Base-by-base conservation (phyloP, 1,140 invertebrate species). In the Zophobas atratus region DNA sequence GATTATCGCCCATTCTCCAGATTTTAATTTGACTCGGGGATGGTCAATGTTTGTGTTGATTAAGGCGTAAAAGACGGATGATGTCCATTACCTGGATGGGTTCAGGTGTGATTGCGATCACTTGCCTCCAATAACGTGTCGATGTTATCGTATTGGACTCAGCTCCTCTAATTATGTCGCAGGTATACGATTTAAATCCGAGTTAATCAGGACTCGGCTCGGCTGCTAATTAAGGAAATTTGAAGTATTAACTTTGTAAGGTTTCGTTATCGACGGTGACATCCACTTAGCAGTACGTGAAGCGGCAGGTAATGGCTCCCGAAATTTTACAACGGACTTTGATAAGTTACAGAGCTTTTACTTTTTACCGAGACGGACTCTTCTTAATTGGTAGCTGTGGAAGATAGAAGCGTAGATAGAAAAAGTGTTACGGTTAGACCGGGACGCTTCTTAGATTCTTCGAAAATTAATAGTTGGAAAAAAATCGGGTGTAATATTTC, bases 51-150 rank as follows among this genome's bases (percentile, higher is more conserved):
- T 34, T 55, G 2, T 6, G 2, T 78, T 80, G 79, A 80, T 80
- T 80, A 80, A 80, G 79, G 79, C 72, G 77, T 80, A 75, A 57
- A 55, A 80, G 79, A 80, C 72, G 60, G 63, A 80, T 80, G 79
- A 48, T 74, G 73, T 70, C 77, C 72, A 80, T 80, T 78, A 78
- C 38, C 48, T 73, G 51, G 78, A 55, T 55, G 48, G 48, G 56
- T 70, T 77, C 76, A 78, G 76, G 79, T 80, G 79, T 78, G 75
- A 80, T 80, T 80, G 79, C 76, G 56, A 80, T 80, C 75, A 75
- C 72, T 74, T 70, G 76, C 74, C 76, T 75, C 76, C 77, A 78
- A 77, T 79, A 75, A 81, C 51, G 74, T 81, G 80, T 79, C 77
- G 80, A 81, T 81, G 46, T 81, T 81, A 81, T 81, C 80, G 76